Evolutionary conservation across 1,140 invertebrate genomes (phyloP).

Genomic region (Pseudobourletiella spinata): DNA sequence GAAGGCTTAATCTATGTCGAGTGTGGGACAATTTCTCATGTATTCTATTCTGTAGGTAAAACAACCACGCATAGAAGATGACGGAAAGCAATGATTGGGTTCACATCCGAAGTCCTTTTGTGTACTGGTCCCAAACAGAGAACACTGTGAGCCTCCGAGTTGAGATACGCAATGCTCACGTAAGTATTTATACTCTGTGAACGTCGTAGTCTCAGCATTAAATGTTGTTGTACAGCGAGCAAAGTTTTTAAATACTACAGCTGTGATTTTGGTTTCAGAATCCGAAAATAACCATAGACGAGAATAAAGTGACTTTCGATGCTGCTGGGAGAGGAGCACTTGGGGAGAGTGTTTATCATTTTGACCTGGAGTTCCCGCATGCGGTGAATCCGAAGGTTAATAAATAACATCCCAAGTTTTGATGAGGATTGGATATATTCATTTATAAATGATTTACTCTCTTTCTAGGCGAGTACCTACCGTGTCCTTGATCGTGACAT

Average conservation of each 20-base stretch:
- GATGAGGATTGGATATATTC: background rate
- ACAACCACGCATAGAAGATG: too few relatives aligned
- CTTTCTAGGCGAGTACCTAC: constrained; percentile 43
- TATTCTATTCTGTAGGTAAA: too few relatives aligned
- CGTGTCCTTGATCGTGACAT: constrained; percentile 65
- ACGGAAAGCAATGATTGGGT: constrained; percentile 24
- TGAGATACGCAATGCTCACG: constrained; percentile 70
- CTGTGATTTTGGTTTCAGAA: constrained; percentile 33
- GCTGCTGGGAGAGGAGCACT: constrained; percentile 29
- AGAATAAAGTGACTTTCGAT: constrained; percentile 39
- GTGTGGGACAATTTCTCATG: too few relatives aligned
- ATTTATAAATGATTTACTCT: background rate
- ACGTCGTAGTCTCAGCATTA: background rate
- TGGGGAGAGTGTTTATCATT: constrained; percentile 48
- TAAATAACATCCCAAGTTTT: background rate
- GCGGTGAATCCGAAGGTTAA: background rate
- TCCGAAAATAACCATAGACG: constrained; percentile 41
- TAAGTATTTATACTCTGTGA: constrained; percentile 39
- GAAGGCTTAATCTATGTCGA: too few relatives aligned
- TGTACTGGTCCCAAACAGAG: constrained; percentile 86
- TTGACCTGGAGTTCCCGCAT: constrained; percentile 43
- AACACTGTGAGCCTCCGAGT: constrained; percentile 64
- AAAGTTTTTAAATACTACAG: background rate
- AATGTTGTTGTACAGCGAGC: background rate
- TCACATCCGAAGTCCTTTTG: constrained; percentile 59